Percentiles rank a stretch among this genome's conserved stretches.
These are phyloP conservation scores for Digitonthophagus gazella DNA, from an alignment of 2,888 invertebrate genomes.

Conservation along the genomic window DNA sequence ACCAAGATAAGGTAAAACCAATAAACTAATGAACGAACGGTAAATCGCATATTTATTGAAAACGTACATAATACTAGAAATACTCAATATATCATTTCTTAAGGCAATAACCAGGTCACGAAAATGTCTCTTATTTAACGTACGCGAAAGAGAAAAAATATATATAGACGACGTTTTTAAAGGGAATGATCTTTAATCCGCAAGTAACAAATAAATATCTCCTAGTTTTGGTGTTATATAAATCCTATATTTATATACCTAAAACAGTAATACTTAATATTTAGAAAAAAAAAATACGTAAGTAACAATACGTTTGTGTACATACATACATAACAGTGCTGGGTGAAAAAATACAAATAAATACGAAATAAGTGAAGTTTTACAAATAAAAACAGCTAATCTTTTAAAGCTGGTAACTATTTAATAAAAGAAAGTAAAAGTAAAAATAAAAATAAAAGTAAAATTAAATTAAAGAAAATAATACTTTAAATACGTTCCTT, in stretches of 20 bases:
- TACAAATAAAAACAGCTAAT: slow-evolving; percentile 5
- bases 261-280: slow-evolving; percentile 27
- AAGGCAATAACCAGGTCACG: slow-evolving; percentile 47
- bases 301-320: slow-evolving; percentile 22
- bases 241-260: slow-evolving; percentile 18
- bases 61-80: slow-evolving; percentile 27
- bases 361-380: slow-evolving; percentile 3
- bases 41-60: slow-evolving; percentile 16
- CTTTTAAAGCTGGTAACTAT: slow-evolving; percentile 28
- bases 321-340: slow-evolving; percentile 18
- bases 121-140: slow-evolving; percentile 28
- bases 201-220: slow-evolving; percentile 19
- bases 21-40: background rate
- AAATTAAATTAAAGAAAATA: slow-evolving; percentile 24
- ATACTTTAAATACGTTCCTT: slow-evolving; percentile 16
- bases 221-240: slow-evolving; percentile 33
- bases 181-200: slow-evolving; percentile 10
- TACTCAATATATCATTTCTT: slow-evolving; percentile 34
- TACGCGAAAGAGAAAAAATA: background rate
- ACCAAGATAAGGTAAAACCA: background rate
- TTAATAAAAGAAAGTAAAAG: no score
- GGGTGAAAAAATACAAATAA: slow-evolving; percentile 16
- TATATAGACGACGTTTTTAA: slow-evolving; percentile 2
- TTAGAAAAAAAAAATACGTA: slow-evolving; percentile 22
- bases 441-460: slow-evolving; percentile 22